Base-by-base conservation (phyloP, 2,797 vertebrate genomes). In the Podarcis siculus region DNA sequence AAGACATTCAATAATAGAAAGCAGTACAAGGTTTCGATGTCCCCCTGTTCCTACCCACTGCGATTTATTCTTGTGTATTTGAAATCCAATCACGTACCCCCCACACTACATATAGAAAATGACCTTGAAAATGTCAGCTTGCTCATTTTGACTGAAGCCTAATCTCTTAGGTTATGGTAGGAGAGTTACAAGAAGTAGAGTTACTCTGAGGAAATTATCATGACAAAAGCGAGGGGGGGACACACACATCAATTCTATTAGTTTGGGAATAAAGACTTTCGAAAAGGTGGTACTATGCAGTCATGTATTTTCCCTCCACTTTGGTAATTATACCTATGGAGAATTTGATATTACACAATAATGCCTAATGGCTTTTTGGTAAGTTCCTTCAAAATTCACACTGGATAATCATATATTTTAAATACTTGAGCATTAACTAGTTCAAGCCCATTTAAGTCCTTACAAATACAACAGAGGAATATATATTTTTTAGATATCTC, bases 71-170 rank as follows among this genome's bases (percentile, higher is more conserved):
- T 27, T 92, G 49, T 86, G 85, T 76, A 93, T 96, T 92, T 92
- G 93, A 95, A 95, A 95, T 93, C 94, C 80, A 93, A 92, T 93
- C 95, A 96, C 93, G 89, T 95, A 90, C 58, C 92, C 91, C 92
- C 91, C 83, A 91, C 10, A 83, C 89, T 94, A 95, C 95, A 89
- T 96, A 95, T 94, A 96, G 93, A 95, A 96, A 95, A 95, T 91
- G 94, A 96, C 95, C 95, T 95, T 95, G 94, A 93, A 95, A 95
- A 95, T 94, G 95, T 95, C 94, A 96, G 90, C 82, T 94, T 94
- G 92, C 93, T 95, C 93, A 95, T 88, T 93, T 93, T 93, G 89
- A 95, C 94, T 94, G 95, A 95, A 95, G 95, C 92, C 83, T 94
- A 94, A 94, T 94, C 93, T 95, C 95, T 90, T 91, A 89, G 89